Conservation (phyloP, 2,888 invertebrate species). For the Hipparchia sbordonii region DNA sequence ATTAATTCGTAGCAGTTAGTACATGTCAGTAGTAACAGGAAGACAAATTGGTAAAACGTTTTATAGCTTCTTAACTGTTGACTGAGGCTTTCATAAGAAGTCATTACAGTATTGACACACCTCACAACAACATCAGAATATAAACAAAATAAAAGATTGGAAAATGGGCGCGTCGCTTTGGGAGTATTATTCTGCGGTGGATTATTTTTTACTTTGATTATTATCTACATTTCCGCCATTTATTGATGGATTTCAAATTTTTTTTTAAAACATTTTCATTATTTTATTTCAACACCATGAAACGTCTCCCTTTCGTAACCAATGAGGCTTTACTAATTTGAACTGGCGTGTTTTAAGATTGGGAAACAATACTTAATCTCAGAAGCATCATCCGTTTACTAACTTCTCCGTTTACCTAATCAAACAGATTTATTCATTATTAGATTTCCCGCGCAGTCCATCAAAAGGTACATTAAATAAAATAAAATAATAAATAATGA, state of each 20-base stretch:
- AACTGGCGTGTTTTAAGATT: not conserved
- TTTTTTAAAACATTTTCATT: not conserved
- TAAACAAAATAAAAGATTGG: no score
- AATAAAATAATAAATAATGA: no score
- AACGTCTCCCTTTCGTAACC: no score
- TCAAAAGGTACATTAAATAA: not conserved
- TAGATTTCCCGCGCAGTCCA: not conserved
- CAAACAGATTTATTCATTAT: no score
- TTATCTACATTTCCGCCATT: no score
- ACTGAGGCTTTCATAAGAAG: not conserved
- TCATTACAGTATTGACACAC: not conserved
- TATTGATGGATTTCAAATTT: no score
- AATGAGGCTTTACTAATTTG: not conserved
- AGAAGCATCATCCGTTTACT: not conserved
- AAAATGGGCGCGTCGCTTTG: no score
- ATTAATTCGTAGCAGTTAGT: not conserved
- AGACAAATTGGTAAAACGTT: not conserved
- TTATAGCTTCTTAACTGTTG: not conserved
- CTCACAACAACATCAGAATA: no score
- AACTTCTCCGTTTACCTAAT: no score
- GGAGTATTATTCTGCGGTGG: no score
- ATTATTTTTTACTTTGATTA: no score
- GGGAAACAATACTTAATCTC: conserved; percentile 5
- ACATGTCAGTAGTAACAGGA: not conserved
- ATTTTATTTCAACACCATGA: not conserved